These are phyloP conservation scores for Adelosebastes latens DNA, from an alignment of 2,797 vertebrate genomes.

Conservation along the genomic window DNA sequence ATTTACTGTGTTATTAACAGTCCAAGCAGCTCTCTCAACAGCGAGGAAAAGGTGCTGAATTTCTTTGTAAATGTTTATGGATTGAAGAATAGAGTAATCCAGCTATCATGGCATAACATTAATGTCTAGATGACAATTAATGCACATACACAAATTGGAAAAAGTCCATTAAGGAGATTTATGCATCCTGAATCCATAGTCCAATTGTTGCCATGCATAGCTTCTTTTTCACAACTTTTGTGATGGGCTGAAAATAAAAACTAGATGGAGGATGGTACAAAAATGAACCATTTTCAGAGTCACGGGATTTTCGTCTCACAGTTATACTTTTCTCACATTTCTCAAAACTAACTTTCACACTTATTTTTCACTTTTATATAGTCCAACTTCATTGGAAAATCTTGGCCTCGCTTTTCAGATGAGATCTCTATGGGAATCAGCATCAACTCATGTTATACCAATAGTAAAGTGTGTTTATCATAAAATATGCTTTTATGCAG, in stretches of 20 bases:
- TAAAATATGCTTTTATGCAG: neutral
- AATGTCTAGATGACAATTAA: neutral
- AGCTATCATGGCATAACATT: neutral
- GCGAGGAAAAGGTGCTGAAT: neutral
- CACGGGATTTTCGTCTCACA: neutral
- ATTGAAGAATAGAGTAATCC: neutral
- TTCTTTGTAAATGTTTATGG: conserved; percentile 34
- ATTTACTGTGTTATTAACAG: conserved; percentile 53
- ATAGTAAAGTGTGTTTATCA: neutral
- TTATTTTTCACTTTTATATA: neutral
- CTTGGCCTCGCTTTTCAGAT: neutral
- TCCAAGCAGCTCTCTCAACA: neutral
- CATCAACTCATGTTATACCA: neutral
- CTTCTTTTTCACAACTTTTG: neutral
- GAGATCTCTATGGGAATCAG: neutral
- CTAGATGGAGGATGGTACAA: neutral
- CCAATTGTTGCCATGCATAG: neutral
- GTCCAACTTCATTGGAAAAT: neutral
- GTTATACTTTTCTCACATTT: conserved; percentile 9
- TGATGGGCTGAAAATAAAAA: conserved; percentile 6
- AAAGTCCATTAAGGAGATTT: neutral
- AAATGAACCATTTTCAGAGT: neutral
- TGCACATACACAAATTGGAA: neutral
- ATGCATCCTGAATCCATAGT: neutral
- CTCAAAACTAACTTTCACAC: conserved; percentile 10